Evolutionary conservation across 2,797 vertebrate species (phyloP).

Genomic region (Pseudomugil tenellus): DNA sequence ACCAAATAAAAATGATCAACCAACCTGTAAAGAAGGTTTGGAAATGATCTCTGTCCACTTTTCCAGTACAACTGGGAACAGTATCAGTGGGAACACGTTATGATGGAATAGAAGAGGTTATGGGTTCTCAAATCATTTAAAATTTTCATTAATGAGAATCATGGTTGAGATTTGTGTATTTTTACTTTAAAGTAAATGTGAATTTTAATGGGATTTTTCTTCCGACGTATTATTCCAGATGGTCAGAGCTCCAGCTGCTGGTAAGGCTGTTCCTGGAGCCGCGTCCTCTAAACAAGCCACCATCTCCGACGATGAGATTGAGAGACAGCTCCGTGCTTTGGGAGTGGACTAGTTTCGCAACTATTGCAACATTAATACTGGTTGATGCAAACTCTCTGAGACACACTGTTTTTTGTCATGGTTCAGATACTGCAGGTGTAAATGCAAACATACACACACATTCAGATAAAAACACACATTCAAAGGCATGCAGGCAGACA

Average conservation of each 20-base stretch:
- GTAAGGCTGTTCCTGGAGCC: slow-evolving; percentile 87
- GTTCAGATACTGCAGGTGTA: slow-evolving; percentile 36
- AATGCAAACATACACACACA: slow-evolving; percentile 4
- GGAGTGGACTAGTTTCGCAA: slow-evolving; percentile 88
- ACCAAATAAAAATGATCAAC: slow-evolving; percentile 5
- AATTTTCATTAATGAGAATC: not conserved
- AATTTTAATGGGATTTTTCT: slow-evolving; percentile 40
- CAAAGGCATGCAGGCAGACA: slow-evolving; percentile 28
- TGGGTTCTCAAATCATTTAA: not conserved
- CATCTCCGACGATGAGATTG: slow-evolving; percentile 97
- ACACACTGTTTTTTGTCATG: slow-evolving; percentile 33
- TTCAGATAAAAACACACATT: slow-evolving; percentile 3
- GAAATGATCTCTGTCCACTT: not conserved
- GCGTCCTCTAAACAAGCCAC: slow-evolving; percentile 85
- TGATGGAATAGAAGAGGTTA: not conserved
- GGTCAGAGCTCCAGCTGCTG: slow-evolving; percentile 93
- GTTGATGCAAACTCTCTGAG: slow-evolving; percentile 49
- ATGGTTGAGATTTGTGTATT: not conserved
- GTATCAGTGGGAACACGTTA: not conserved
- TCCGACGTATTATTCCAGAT: slow-evolving; percentile 83
- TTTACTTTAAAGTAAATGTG: slow-evolving; percentile 23
- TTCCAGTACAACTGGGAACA: not conserved
- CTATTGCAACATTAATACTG: slow-evolving; percentile 44
- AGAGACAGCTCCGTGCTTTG: slow-evolving; percentile 94
- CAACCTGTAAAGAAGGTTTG: not conserved